phyloP scores from a whole-genome alignment of 1,140 invertebrate species.

The Pseudobourletiella spinata region DNA sequence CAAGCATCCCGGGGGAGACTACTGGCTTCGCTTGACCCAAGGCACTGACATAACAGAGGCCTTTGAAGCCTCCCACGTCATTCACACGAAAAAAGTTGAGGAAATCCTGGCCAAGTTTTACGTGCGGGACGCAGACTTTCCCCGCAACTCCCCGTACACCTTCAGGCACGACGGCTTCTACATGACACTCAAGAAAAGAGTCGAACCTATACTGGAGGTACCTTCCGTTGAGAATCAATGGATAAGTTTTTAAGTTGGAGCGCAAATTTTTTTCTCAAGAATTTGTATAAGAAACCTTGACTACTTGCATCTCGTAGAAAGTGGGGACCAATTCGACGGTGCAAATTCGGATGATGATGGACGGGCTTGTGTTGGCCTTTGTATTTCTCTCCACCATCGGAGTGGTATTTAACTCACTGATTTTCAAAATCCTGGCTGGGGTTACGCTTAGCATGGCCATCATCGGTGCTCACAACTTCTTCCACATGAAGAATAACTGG shows the following conservation, averaged over 20 bases:
- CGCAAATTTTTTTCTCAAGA: no score
- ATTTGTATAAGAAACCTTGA: no score
- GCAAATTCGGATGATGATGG: slow-evolving; percentile 32
- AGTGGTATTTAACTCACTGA: neutral
- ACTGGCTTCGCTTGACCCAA: slow-evolving; percentile 36
- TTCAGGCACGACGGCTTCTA: slow-evolving; percentile 33
- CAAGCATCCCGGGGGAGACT: slow-evolving; percentile 38
- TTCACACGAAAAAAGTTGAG: slow-evolving; percentile 23
- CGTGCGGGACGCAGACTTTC: slow-evolving; percentile 22
- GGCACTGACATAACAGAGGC: slow-evolving; percentile 39
- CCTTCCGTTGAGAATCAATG: no score
- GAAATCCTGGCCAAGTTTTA: slow-evolving; percentile 33
- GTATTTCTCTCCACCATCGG: slow-evolving; percentile 10
- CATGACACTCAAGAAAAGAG: slow-evolving; percentile 28
- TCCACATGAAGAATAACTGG: slow-evolving; percentile 68
- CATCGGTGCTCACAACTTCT: slow-evolving; percentile 66
- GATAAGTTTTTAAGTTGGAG: no score
- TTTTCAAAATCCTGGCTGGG: slow-evolving; percentile 42
- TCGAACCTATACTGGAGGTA: slow-evolving; percentile 34
- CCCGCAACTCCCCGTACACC: slow-evolving; percentile 35
- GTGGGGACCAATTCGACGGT: slow-evolving; percentile 33
- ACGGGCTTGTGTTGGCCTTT: slow-evolving; percentile 27
- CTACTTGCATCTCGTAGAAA: no score
- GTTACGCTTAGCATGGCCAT: slow-evolving; percentile 49
- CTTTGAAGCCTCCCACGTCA: slow-evolving; percentile 37